These are phyloP conservation scores for Melanostoma scalare DNA, from an alignment of 2,888 invertebrate genomes.

Conservation along the genomic window DNA sequence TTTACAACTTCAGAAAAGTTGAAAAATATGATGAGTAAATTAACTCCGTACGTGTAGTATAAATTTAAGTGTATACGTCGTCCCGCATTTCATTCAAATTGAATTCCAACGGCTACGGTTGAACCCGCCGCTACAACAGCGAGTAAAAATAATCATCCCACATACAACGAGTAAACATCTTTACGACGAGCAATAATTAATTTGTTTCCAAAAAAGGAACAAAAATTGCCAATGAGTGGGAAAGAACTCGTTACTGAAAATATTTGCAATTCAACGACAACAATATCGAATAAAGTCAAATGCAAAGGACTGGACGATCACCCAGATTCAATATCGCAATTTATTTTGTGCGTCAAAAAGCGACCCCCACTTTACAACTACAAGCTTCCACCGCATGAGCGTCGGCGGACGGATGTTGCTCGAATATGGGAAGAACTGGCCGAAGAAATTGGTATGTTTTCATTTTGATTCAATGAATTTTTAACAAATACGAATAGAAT, in stretches of 20 bases:
- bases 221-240: background rate
- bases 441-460: slow-evolving; percentile 75
- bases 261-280: background rate
- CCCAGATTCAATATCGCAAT: slow-evolving; percentile 30
- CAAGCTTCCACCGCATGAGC: slow-evolving; percentile 78
- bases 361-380: slow-evolving; percentile 80
- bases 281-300: slow-evolving; percentile 6
- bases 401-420: slow-evolving; percentile 78
- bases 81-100: background rate
- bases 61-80: background rate
- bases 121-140: background rate
- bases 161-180: slow-evolving; percentile 26
- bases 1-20: no score
- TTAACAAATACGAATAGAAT: background rate
- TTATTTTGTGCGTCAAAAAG: slow-evolving; percentile 76
- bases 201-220: slow-evolving; percentile 4
- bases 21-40: no score
- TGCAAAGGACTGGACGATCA: slow-evolving; percentile 23
- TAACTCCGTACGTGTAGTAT: no score
- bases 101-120: background rate
- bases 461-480: background rate
- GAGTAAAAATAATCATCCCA: background rate
- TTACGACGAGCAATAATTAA: slow-evolving; percentile 12
- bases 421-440: slow-evolving; percentile 79
- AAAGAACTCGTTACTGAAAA: background rate